A percentile compares a stretch with the other conserved stretches of the same genome.
Evolutionary conservation across 1,140 invertebrate species (phyloP).

Genomic region (Drosophila setifemur): DNA sequence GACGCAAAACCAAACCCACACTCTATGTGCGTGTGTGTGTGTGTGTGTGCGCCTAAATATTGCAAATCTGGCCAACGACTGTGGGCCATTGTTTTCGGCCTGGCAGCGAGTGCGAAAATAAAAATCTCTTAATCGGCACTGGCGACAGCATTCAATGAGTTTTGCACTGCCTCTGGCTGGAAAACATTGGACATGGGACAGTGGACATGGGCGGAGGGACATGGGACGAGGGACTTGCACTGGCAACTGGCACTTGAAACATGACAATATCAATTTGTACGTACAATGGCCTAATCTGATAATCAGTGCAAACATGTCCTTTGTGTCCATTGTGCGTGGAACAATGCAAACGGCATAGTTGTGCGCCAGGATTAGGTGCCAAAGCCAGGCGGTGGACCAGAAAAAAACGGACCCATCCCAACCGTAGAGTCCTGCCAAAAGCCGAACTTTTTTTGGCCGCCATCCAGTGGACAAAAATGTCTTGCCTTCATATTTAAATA

Average conservation of each 20-base stretch:
- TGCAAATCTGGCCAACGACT: constrained; percentile 66
- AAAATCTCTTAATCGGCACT: constrained; percentile 82
- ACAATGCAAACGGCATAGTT: constrained; percentile 82
- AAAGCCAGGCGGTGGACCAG: constrained; percentile 31
- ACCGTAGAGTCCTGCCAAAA: constrained; percentile 35
- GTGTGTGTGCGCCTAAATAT: constrained; percentile 71
- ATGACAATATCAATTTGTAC: constrained; percentile 82
- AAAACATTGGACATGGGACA: constrained; percentile 7
- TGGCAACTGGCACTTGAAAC: constrained; percentile 74
- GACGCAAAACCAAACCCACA: constrained; percentile 4
- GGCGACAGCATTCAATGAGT: constrained; percentile 81
- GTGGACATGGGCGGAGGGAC: neutral
- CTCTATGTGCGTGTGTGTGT: too few species aligned
- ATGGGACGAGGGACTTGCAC: neutral
- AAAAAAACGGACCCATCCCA: constrained; percentile 7
- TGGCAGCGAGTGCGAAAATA: constrained; percentile 68
- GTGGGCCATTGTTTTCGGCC: constrained; percentile 58
- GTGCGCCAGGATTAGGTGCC: constrained; percentile 82
- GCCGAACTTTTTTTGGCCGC: constrained; percentile 11
- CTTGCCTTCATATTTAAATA: neutral
- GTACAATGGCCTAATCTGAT: constrained; percentile 82
- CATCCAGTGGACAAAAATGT: neutral
- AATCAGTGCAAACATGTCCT: constrained; percentile 82
- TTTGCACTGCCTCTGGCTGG: constrained; percentile 38
- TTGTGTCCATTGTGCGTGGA: constrained; percentile 81